Percentiles rank a stretch among this genome's conserved stretches.
These are phyloP conservation scores for Hemithea aestivaria DNA, from an alignment of 2,888 invertebrate genomes.

Conservation along the genomic window DNA sequence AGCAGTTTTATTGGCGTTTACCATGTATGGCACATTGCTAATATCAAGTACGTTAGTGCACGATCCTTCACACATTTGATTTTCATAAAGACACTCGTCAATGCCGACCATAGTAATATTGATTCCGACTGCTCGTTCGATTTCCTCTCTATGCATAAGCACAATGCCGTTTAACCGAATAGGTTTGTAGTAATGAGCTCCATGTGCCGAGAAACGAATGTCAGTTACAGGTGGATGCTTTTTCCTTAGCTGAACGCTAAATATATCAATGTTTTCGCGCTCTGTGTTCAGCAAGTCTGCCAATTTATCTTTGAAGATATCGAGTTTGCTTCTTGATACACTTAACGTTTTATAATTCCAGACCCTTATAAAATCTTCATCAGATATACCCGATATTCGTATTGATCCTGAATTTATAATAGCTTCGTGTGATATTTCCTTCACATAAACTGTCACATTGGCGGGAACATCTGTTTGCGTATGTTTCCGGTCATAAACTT, in stretches of 20 bases:
- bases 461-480: constrained; percentile 97
- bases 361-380: constrained; percentile 96
- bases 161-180: constrained; percentile 96
- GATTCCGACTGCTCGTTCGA: constrained; percentile 95
- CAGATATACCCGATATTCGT: constrained; percentile 94
- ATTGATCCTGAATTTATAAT: constrained; percentile 97
- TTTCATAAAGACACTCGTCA: constrained; percentile 96
- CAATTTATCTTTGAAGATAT: constrained; percentile 92
- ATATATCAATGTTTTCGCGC: constrained; percentile 95
- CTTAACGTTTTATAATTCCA: constrained; percentile 95
- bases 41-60: constrained; percentile 96
- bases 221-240: constrained; percentile 94
- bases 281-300: constrained; percentile 91
- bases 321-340: constrained; percentile 91
- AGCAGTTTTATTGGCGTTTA: constrained; percentile 98
- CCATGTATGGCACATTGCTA: constrained; percentile 94
- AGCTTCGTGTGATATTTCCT: constrained; percentile 96
- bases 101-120: constrained; percentile 99
- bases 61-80: constrained; percentile 96
- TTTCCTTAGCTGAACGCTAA: constrained; percentile 94
- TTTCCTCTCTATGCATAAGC: constrained; percentile 94
- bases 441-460: constrained; percentile 96
- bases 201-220: constrained; percentile 95
- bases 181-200: constrained; percentile 97
- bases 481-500: constrained; percentile 95